Evolutionary conservation across 2,888 invertebrate genomes (phyloP).

Genomic region (Caenorhabditis sp.): DNA sequence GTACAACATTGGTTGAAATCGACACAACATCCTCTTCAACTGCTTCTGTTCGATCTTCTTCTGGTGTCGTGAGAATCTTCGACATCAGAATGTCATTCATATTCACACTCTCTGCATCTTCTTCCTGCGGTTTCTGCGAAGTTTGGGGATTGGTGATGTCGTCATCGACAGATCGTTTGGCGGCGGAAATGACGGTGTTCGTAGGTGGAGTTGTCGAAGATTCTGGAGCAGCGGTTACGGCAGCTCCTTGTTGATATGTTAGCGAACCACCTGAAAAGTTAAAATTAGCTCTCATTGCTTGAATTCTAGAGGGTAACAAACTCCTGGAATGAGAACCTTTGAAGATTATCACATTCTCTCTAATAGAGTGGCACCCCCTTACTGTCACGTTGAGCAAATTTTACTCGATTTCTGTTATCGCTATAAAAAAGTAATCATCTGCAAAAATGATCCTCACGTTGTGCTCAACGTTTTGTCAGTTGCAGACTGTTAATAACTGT

Average conservation of each 20-base stretch:
- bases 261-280: slow-evolving; percentile 65
- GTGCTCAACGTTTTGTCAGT: no score
- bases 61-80: slow-evolving; percentile 45
- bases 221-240: slow-evolving; percentile 23
- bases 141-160: slow-evolving; percentile 24
- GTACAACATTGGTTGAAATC: slow-evolving; percentile 60
- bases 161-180: slow-evolving; percentile 53
- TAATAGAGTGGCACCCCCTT: no score
- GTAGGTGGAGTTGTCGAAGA: background rate
- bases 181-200: slow-evolving; percentile 51
- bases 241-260: slow-evolving; percentile 53
- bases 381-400: no score
- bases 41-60: slow-evolving; percentile 55
- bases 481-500: no score
- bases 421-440: no score
- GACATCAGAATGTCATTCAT: slow-evolving; percentile 64
- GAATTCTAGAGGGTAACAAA: no score
- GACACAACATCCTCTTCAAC: slow-evolving; percentile 59
- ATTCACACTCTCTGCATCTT: slow-evolving; percentile 50
- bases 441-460: no score
- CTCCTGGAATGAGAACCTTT: no score
- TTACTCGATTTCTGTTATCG: no score
- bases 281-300: no score
- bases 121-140: slow-evolving; percentile 34
- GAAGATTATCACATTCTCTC: no score